Evolutionary conservation across 2,797 vertebrate genomes (phyloP).

Genomic region (Xerus rutilus): DNA sequence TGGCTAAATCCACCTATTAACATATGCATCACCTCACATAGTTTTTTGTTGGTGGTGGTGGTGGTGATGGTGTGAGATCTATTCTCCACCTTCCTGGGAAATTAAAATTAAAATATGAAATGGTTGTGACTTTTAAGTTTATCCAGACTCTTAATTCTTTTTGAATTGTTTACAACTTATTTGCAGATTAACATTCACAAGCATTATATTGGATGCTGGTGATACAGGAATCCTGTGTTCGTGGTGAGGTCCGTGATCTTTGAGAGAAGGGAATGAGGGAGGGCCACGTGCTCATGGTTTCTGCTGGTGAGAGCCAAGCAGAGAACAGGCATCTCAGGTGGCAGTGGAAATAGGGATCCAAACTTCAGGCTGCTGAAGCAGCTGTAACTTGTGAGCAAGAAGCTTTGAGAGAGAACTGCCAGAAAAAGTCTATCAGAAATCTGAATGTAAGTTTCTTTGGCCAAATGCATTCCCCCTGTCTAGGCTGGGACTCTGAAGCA

Average conservation of each 20-base stretch:
- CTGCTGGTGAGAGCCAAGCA: neutral
- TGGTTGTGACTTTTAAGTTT: neutral
- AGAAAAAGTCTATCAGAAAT: neutral
- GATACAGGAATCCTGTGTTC: neutral
- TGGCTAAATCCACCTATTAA: neutral
- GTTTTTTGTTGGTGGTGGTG: too few relatives aligned
- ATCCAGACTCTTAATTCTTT: neutral
- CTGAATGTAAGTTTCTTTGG: neutral
- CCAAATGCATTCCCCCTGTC: neutral
- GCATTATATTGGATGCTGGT: neutral
- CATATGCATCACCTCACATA: neutral
- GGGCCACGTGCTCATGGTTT: neutral
- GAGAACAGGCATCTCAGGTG: neutral
- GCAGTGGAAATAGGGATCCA: neutral
- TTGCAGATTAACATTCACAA: neutral
- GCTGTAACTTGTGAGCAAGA: neutral
- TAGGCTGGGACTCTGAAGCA: neutral
- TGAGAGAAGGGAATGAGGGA: neutral
- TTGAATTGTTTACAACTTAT: neutral
- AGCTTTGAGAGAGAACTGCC: neutral
- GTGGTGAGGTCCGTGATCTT: neutral
- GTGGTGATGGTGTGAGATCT: neutral
- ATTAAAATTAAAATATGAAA: neutral
- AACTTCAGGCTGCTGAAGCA: neutral
- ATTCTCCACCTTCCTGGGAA: neutral